A percentile compares a stretch with the other conserved stretches of the same genome.
phyloP scores from a whole-genome alignment of 2,113 vertebrate species.

The Pygoscelis adeliae region DNA sequence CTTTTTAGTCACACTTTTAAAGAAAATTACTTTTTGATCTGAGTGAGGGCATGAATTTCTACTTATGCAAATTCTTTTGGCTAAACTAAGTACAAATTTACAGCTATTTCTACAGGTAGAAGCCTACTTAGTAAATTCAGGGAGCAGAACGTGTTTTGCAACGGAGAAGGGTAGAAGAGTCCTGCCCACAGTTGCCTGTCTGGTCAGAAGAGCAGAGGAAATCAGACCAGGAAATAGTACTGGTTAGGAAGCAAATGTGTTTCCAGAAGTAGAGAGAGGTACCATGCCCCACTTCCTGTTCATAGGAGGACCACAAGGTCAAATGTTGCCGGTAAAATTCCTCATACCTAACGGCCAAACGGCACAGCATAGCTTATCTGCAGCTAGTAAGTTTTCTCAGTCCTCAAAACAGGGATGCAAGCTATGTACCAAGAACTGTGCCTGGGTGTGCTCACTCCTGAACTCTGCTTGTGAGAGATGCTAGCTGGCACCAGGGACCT shows the following conservation, averaged over 20 bases:
- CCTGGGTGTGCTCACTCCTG: neutral
- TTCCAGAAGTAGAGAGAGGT: neutral
- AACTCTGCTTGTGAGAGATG: neutral
- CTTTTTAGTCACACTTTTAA: constrained; percentile 8
- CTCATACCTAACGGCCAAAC: neutral
- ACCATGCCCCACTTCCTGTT: neutral
- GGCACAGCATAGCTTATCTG: neutral
- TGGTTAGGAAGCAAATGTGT: neutral
- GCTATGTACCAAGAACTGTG: fast-evolving
- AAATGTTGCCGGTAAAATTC: neutral
- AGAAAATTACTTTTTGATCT: neutral
- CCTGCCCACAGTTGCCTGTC: neutral
- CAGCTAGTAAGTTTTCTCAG: neutral
- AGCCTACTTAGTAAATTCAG: neutral
- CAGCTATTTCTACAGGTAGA: neutral
- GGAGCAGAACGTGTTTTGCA: neutral
- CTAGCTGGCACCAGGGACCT: neutral
- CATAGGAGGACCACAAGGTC: neutral
- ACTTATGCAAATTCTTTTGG: neutral
- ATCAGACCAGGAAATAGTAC: neutral
- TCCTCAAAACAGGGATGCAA: neutral
- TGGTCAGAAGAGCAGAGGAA: neutral
- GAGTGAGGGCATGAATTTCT: neutral
- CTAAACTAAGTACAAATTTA: neutral
- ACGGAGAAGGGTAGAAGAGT: neutral